Evolutionary conservation across 2,797 vertebrate genomes (phyloP), one percentile per base, ranked within the genome.

Genomic region (Pyrocephalus nanus): DNA sequence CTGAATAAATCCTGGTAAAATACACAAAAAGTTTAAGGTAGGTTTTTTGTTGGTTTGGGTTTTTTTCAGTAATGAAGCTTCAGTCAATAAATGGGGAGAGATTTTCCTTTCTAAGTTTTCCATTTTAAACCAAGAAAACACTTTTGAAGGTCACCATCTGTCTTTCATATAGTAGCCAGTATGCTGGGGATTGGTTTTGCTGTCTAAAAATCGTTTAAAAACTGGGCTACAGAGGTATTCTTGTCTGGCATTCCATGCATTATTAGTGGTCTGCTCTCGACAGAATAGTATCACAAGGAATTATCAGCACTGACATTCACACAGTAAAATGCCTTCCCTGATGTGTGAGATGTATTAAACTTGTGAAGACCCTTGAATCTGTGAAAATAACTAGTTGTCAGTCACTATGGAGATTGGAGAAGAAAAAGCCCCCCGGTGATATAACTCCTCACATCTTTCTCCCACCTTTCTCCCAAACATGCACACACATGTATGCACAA

Each of bases 361-460:
- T 73, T 83, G 53, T 86, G 83, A 79, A 91, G 86, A 86, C 30
- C 48, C 10, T 61, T 69, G 51, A 40, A 48, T 74, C 58, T 80
- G 34, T 67, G 77, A 60, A 93, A 95, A 81, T 80, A 91, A 65
- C 61, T 61, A 84, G 34, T 58, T 90, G 40, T 73, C 54, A 84
- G 50, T 93, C 43, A 47, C 83, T 92, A 62, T 77, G 73, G 69
- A 91, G 62, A 90, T 30, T 20, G 54, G 17, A 86, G 50, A 81
- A 86, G 47, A 88, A 88, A 90, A 92, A 86, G 8, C 3, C 15
- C 47, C 32, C 19, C 84, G 29, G 19, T 81, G 26, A 73, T 85
- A 42, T 21, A 92, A 87, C n/a, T 92, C 62, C 53, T 94, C 70
- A 51, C 23, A 47, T 87, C 45, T 80, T 88, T 90, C 77, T 91